Conservation (phyloP, 1,140 invertebrate genomes). For the Penaeus chinensis region DNA sequence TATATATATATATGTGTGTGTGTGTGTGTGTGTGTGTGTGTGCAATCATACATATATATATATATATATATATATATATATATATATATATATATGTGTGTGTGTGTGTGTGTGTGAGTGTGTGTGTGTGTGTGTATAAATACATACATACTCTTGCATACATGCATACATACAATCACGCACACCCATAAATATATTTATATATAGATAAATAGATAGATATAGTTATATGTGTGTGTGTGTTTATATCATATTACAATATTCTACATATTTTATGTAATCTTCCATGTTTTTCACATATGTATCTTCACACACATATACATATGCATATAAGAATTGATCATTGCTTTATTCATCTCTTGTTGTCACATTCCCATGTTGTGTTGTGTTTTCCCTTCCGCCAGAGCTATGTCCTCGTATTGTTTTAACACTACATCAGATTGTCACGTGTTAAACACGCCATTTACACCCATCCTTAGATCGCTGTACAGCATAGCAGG, state of each 20-base stretch:
- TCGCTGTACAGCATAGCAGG: too few relatives aligned
- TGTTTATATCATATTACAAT: neutral
- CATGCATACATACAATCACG: slow-evolving; percentile 21
- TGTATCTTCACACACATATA: neutral
- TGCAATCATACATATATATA: neutral
- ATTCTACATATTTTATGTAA: too few relatives aligned
- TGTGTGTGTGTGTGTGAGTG: neutral
- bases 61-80: neutral
- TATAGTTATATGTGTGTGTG: slow-evolving; percentile 10
- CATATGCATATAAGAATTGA: neutral
- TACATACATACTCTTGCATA: slow-evolving; percentile 14
- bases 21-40: too few relatives aligned
- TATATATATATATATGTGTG: neutral
- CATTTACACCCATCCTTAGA: too few relatives aligned
- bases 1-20: too few relatives aligned
- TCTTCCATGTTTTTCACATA: too few relatives aligned
- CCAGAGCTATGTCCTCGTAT: too few relatives aligned
- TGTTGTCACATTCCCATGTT: too few relatives aligned
- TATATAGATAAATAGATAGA: slow-evolving; percentile 38
- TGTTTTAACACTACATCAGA: too few relatives aligned
- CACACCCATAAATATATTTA: slow-evolving; percentile 29
- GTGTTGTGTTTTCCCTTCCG: too few relatives aligned
- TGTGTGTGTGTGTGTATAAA: neutral
- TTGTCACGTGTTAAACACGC: too few relatives aligned
- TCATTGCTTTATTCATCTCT: too few relatives aligned